Evolutionary conservation across 1,140 invertebrate species (phyloP).

Genomic region (Oryctes rhinoceros): DNA sequence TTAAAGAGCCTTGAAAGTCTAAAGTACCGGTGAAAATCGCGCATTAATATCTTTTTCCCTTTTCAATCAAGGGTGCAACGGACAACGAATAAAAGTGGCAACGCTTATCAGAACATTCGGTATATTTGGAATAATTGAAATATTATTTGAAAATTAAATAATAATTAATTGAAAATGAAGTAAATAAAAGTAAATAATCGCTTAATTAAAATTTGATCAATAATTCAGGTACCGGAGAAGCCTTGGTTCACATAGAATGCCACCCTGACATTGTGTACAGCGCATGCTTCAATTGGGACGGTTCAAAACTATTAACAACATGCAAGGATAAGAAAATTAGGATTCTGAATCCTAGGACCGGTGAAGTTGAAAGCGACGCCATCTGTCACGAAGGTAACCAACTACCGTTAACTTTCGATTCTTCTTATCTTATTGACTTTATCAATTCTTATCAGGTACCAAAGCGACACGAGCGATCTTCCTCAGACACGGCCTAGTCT

Average conservation of each 20-base stretch:
- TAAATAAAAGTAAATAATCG: too few relatives aligned
- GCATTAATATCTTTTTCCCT: too few relatives aligned
- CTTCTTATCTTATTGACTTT: background rate
- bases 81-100: too few relatives aligned
- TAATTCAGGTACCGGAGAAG: conserved; percentile 84
- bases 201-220: too few relatives aligned
- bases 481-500: conserved; percentile 85
- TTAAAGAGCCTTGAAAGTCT: too few relatives aligned
- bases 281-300: conserved; percentile 97
- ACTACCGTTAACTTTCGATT: background rate
- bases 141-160: too few relatives aligned
- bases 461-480: conserved; percentile 97
- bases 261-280: conserved; percentile 97
- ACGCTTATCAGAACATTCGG: too few relatives aligned
- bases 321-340: conserved; percentile 99
- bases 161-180: too few relatives aligned
- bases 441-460: conserved; percentile 62
- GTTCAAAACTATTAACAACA: conserved; percentile 92
- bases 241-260: conserved; percentile 88
- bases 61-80: too few relatives aligned
- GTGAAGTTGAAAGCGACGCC: conserved; percentile 86
- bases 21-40: too few relatives aligned
- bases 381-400: conserved; percentile 86
- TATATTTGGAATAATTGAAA: too few relatives aligned
- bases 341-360: conserved; percentile 92